A percentile compares a stretch with the other conserved stretches of the same genome.
These are phyloP conservation scores for Pterocles gutturalis DNA, from an alignment of 2,113 vertebrate genomes.

Conservation along the genomic window DNA sequence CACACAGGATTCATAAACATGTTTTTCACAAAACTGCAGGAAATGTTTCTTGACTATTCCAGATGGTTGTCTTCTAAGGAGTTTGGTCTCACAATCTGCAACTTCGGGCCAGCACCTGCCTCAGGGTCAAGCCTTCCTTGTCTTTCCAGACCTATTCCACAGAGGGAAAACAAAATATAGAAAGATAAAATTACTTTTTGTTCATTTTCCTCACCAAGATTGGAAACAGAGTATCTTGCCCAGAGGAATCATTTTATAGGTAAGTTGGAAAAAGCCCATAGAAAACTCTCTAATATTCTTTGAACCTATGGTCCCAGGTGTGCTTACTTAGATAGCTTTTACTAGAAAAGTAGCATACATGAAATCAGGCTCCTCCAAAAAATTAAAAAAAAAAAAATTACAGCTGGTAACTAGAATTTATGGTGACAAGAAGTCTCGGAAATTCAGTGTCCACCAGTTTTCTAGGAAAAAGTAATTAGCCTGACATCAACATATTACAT, in stretches of 20 bases:
- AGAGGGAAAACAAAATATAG: conserved; percentile 8
- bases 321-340: not conserved
- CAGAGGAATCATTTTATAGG: not conserved
- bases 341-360: not conserved
- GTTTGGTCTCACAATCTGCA: not conserved
- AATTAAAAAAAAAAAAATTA: not conserved
- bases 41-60: not conserved
- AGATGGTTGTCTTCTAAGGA: not conserved
- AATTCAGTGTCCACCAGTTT: not conserved
- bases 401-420: not conserved
- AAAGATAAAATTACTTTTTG: conserved; percentile 19
- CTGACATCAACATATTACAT: not conserved
- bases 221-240: not conserved
- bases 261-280: not conserved
- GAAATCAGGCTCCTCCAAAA: not conserved
- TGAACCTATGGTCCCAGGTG: not conserved
- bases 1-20: not conserved
- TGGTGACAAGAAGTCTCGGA: not conserved
- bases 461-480: not conserved
- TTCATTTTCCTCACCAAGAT: not conserved
- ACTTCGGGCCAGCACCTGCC: not conserved
- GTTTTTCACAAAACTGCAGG: not conserved
- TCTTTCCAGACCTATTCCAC: not conserved
- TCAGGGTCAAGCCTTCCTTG: not conserved
- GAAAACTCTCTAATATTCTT: not conserved